Evolutionary conservation across 1,140 invertebrate species (phyloP).

Genomic region (Nasonia vitripennis): DNA sequence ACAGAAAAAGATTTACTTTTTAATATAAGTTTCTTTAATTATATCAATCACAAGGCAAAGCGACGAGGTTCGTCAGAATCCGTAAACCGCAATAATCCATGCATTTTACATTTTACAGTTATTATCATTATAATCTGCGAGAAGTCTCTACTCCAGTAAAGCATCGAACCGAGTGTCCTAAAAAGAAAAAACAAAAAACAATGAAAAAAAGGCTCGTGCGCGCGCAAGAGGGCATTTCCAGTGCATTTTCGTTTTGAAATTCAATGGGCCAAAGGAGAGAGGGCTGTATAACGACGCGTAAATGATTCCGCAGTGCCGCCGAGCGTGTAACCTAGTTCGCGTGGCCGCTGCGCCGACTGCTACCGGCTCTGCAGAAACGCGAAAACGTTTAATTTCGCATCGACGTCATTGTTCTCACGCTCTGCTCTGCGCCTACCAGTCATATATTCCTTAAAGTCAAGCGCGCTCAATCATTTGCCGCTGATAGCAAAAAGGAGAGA

Average conservation of each 20-base stretch:
- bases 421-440: background rate
- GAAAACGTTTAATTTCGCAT: slow-evolving; percentile 55
- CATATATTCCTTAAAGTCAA: background rate
- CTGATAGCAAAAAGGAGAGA: background rate
- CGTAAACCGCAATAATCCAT: no score
- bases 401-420: slow-evolving; percentile 48
- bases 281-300: slow-evolving; percentile 36
- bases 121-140: no score
- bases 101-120: no score
- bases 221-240: background rate
- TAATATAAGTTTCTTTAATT: no score
- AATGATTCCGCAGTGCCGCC: slow-evolving; percentile 7
- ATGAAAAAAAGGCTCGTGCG: background rate
- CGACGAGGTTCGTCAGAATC: no score
- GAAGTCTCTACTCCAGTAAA: no score
- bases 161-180: background rate
- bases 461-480: background rate
- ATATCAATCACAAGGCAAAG: no score
- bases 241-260: slow-evolving; percentile 15
- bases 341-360: background rate
- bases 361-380: slow-evolving; percentile 21
- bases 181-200: slow-evolving; percentile 20
- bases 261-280: slow-evolving; percentile 1
- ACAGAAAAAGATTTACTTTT: no score
- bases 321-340: slow-evolving; percentile 49